Evolutionary conservation across 2,113 vertebrate genomes (phyloP).

Genomic region (Chaetodon trifascialis): DNA sequence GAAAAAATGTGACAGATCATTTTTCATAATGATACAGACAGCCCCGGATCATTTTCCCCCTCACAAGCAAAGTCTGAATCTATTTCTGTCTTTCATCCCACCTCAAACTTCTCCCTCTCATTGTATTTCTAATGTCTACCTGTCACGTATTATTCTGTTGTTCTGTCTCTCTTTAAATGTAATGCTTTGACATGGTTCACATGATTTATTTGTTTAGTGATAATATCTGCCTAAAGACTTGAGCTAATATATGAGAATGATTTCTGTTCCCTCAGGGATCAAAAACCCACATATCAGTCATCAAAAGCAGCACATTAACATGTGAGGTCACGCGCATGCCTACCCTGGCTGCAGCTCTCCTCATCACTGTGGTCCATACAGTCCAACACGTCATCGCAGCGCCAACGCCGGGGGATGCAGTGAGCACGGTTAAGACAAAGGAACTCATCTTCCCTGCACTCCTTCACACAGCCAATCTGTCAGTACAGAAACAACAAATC

Average conservation of each 20-base stretch:
- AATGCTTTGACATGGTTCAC: constrained; percentile 5
- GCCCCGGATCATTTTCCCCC: neutral
- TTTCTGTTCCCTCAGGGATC: neutral
- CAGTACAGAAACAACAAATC: constrained; percentile 31
- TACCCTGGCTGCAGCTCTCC: constrained; percentile 88
- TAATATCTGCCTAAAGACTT: neutral
- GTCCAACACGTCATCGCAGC: constrained; percentile 93
- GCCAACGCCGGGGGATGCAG: constrained; percentile 94
- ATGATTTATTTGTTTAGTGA: neutral
- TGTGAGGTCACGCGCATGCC: neutral
- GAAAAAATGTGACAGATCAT: constrained; percentile 8
- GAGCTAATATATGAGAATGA: neutral
- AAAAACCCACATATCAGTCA: neutral
- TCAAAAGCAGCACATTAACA: neutral
- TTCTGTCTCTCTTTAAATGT: neutral
- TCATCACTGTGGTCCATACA: constrained; percentile 98
- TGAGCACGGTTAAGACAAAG: constrained; percentile 93
- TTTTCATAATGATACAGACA: constrained; percentile 24
- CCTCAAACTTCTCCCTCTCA: neutral
- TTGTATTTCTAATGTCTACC: neutral
- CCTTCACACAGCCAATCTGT: constrained; percentile 94
- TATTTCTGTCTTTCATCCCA: constrained; percentile 2
- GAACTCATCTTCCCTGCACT: constrained; percentile 95
- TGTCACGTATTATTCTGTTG: neutral
- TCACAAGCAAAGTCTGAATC: constrained; percentile 1